phyloP scores from a whole-genome alignment of 2,797 vertebrate genomes.

The Gymnodraco acuticeps region DNA sequence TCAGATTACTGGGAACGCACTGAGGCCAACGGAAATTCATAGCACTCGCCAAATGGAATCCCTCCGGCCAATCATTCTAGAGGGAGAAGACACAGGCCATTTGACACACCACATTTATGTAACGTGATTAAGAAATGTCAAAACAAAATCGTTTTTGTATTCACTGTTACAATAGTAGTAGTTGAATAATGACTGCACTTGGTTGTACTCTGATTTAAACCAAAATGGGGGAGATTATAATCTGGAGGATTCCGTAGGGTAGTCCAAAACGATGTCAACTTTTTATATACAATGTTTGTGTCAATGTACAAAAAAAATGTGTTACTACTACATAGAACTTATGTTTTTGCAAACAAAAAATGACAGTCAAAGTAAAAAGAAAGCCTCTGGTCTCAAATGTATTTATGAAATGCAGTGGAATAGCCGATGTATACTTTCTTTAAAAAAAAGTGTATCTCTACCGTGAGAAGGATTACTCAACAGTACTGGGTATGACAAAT shows the following conservation, averaged over 20 bases:
- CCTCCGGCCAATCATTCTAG: conserved; percentile 95
- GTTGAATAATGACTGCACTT: too few relatives aligned
- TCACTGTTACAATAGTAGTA: not conserved
- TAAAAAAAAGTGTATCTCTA: too few relatives aligned
- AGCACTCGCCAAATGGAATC: conserved; percentile 91
- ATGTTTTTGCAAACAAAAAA: not conserved
- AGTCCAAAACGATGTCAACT: too few relatives aligned
- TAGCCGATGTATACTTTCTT: not conserved
- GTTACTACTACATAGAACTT: not conserved
- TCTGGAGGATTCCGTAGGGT: too few relatives aligned
- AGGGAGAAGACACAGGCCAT: conserved; percentile 18
- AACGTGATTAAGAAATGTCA: not conserved
- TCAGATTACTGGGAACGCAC: conserved; percentile 93
- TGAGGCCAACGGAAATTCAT: conserved; percentile 99
- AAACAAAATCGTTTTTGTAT: not conserved
- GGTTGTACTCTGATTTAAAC: not conserved
- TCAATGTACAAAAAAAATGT: not conserved
- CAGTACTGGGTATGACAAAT: not conserved
- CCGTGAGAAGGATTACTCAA: too few relatives aligned
- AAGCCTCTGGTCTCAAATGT: not conserved
- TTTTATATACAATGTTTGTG: too few relatives aligned
- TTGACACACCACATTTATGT: not conserved
- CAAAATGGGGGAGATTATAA: too few relatives aligned
- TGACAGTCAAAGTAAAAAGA: not conserved
- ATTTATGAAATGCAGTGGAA: not conserved